Evolutionary conservation across 2,113 vertebrate species (phyloP).

Genomic region (Xenotilapia longispinis): DNA sequence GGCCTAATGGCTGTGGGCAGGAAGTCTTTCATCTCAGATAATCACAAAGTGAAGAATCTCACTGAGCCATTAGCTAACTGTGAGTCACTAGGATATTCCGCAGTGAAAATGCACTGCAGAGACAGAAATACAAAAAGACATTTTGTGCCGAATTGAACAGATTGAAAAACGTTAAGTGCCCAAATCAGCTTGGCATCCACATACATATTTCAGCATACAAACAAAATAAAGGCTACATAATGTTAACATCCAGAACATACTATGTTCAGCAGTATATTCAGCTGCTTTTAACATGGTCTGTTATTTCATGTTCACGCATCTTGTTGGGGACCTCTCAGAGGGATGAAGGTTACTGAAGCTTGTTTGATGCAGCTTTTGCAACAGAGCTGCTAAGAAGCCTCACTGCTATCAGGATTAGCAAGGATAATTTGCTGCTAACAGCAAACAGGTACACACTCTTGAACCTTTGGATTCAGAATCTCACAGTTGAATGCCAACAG

Average conservation of each 20-base stretch:
- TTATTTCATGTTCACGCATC: not conserved
- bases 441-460: conserved; percentile 12
- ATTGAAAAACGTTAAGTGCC: not conserved
- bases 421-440: conserved; percentile 15
- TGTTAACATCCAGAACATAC: not conserved
- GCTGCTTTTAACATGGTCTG: not conserved
- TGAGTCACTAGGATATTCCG: not conserved
- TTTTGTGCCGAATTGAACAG: not conserved
- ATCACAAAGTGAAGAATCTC: not conserved
- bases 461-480: not conserved
- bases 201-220: not conserved
- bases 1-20: not conserved
- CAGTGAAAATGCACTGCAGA: not conserved
- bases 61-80: not conserved
- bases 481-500: not conserved
- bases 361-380: conserved; percentile 17
- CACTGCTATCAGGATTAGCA: conserved; percentile 20
- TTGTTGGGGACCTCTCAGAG: conserved; percentile 1
- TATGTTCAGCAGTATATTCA: not conserved
- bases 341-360: conserved; percentile 1
- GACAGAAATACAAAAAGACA: not conserved
- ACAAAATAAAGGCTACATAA: not conserved
- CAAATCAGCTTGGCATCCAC: not conserved
- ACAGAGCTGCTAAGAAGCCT: conserved; percentile 14
- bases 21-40: conserved; percentile 12